phyloP scores from a whole-genome alignment of 2,797 vertebrate species.

The Limnodromus scolopaceus region DNA sequence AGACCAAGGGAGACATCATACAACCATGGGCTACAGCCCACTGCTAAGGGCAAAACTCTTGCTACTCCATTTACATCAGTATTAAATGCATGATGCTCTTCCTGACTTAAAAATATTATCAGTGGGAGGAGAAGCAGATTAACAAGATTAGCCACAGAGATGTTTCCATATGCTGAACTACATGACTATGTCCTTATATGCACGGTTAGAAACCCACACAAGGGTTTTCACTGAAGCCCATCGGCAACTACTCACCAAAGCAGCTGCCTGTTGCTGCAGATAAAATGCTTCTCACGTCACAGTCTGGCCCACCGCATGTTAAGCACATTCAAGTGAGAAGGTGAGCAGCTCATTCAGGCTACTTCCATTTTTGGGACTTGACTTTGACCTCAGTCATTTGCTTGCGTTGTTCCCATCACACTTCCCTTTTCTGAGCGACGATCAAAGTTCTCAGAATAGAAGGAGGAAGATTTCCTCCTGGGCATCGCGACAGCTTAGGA shows the following conservation, averaged over 20 bases:
- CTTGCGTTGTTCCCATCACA: neutral
- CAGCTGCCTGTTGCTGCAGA: neutral
- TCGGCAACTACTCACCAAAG: neutral
- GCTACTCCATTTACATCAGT: neutral
- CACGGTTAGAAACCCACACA: neutral
- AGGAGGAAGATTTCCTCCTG: neutral
- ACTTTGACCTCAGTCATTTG: neutral
- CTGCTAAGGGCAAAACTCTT: neutral
- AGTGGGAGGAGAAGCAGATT: neutral
- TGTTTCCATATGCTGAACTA: neutral
- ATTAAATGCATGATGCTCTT: neutral
- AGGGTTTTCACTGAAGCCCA: neutral
- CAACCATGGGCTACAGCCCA: neutral
- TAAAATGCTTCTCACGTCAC: neutral
- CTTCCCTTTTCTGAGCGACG: neutral
- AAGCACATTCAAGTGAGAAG: neutral
- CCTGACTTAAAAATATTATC: neutral
- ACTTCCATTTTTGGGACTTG: neutral
- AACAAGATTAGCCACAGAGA: neutral
- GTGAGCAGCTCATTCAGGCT: neutral
- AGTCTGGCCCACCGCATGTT: neutral
- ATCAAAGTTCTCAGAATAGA: neutral
- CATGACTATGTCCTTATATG: accelerated
- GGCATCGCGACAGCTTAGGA: neutral
- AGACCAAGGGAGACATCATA: neutral